These are phyloP conservation scores for Drosophila paranaensis DNA, from an alignment of 2,888 invertebrate species.

Conservation along the genomic window DNA sequence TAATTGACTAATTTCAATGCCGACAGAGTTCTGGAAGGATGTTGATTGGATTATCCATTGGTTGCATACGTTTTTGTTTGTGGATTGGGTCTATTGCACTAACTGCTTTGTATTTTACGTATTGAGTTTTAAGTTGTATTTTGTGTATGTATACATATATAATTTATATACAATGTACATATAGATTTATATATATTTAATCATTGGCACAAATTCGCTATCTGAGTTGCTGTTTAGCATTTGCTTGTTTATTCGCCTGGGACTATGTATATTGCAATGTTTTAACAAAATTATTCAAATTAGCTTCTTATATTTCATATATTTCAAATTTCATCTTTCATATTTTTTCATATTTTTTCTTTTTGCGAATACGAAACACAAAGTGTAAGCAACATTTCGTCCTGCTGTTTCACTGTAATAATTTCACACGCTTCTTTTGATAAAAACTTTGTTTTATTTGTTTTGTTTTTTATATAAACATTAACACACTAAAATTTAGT, in stretches of 20 bases:
- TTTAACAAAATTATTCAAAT: slow-evolving; percentile 10
- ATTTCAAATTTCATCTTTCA: neutral
- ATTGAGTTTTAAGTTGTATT: slow-evolving; percentile 27
- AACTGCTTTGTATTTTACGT: slow-evolving; percentile 44
- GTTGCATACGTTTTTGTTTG: slow-evolving; percentile 16
- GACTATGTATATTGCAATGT: slow-evolving; percentile 7
- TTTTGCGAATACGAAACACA: slow-evolving; percentile 7
- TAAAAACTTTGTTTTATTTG: slow-evolving; percentile 74
- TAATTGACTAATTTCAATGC: slow-evolving; percentile 69
- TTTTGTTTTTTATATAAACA: slow-evolving; percentile 54
- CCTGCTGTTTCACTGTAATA: slow-evolving; percentile 47
- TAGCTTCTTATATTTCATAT: neutral
- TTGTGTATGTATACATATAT: slow-evolving; percentile 23
- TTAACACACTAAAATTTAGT: slow-evolving; percentile 66
- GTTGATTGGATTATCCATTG: slow-evolving; percentile 39
- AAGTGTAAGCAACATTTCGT: slow-evolving; percentile 8
- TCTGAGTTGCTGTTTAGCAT: slow-evolving; percentile 40
- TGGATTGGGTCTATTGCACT: slow-evolving; percentile 30
- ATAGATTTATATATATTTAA: slow-evolving; percentile 36
- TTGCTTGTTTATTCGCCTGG: slow-evolving; percentile 11
- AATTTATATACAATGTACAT: neutral
- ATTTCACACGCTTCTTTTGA: slow-evolving; percentile 62
- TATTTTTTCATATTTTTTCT: neutral
- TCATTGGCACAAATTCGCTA: slow-evolving; percentile 69
- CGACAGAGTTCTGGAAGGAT: slow-evolving; percentile 54